phyloP scores from a whole-genome alignment of 1,140 invertebrate genomes.

The Cryptotermes secundus region DNA sequence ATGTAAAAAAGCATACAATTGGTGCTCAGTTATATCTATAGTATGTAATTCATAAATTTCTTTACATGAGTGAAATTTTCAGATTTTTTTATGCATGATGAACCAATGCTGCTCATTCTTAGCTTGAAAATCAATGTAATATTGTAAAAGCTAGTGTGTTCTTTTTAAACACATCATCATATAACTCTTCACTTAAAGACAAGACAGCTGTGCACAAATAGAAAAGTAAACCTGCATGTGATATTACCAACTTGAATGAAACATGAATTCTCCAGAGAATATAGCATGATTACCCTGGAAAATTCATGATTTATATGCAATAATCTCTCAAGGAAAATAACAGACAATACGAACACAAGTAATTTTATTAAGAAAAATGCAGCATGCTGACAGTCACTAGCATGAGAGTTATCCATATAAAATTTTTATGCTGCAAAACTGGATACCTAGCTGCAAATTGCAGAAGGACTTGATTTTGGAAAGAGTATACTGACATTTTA shows the following conservation, averaged over 20 bases:
- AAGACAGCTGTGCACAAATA: neutral
- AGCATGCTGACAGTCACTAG: neutral
- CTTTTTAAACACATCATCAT: neutral
- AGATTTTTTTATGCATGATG: too few species aligned
- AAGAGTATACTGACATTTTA: neutral
- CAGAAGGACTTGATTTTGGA: neutral
- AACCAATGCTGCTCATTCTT: too few species aligned
- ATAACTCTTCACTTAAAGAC: neutral
- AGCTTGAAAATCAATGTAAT: too few species aligned
- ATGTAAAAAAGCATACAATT: too few species aligned
- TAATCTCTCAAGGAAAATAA: slow-evolving; percentile 1
- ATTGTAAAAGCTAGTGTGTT: too few species aligned
- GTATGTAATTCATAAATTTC: too few species aligned
- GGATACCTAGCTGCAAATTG: neutral
- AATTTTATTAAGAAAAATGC: neutral
- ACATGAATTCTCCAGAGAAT: slow-evolving; percentile 17
- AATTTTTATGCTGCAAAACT: neutral
- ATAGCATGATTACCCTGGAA: neutral
- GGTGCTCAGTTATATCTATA: too few species aligned
- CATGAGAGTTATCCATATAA: neutral
- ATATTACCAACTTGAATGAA: neutral
- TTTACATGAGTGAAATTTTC: too few species aligned
- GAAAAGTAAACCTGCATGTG: neutral
- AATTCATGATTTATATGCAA: neutral
- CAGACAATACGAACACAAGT: slow-evolving; percentile 2